Base-by-base conservation (phyloP, 2,113 vertebrate species). In the Lipophrys pholis region DNA sequence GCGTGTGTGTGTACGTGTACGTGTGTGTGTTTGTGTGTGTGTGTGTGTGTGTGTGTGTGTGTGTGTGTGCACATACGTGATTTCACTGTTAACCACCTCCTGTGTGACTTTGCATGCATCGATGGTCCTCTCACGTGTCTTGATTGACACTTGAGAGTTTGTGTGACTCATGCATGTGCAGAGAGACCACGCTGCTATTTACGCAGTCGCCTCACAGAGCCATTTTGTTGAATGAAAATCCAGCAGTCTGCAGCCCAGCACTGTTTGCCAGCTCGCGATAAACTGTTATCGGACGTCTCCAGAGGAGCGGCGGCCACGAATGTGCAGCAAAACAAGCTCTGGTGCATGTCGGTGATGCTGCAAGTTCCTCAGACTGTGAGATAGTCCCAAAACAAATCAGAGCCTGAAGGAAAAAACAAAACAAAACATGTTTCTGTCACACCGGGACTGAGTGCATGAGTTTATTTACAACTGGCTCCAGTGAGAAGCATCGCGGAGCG, bases 31-130 rank as follows among this genome's bases (percentile, higher is more conserved):
- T 12, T 52, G 10, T 61, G 45, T 60, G 41, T 50, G 48, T 43
- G 64, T 58, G 12, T 52, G 55, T 48, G 49, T 8, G 15, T 45
- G n/a, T 5, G 9, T 40, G 61, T 36, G 11, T 42, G 41, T 42
- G 41, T 42, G 41, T 42, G 41, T 42, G 41, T 10, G 64, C 15
- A 45, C 12, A 55, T 51, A 86, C 76, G 86, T 88, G 86, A 73
- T 88, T 82, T 80, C 69, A 84, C 78, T 87, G n/a, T 79, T 42
- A 86, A 86, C 73, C 66, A 53, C 84, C 73, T 87, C 79, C 76
- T 60, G 71, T 74, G 74, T 17, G 69, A 82, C 74, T 85, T 80
- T 87, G 85, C 78, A 78, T 77, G 68, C 39, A 16, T 51, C 8
- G 41, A 50, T 54, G 16, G 38, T 51, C 16, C 5, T 45, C 15